Evolutionary conservation across 2,888 invertebrate species (phyloP).

Genomic region (Eupeodes latifasciatus): DNA sequence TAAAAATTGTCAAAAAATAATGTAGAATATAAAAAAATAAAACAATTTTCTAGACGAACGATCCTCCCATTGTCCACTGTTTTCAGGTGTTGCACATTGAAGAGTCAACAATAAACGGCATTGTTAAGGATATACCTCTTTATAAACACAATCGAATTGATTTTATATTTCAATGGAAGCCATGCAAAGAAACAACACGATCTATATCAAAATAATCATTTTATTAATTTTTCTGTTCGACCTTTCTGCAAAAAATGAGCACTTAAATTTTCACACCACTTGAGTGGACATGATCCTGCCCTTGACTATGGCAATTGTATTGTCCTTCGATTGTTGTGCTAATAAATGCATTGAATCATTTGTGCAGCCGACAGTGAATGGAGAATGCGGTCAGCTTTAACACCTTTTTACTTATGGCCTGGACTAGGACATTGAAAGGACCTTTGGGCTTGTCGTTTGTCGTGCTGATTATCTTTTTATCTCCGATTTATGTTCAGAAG

Average conservation of each 20-base stretch:
- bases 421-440: constrained; percentile 20
- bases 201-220: constrained; percentile 64
- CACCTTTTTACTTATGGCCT: constrained; percentile 56
- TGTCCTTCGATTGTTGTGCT: constrained; percentile 70
- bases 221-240: constrained; percentile 46
- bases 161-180: constrained; percentile 58
- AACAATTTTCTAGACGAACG: constrained; percentile 67
- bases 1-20: constrained; percentile 38
- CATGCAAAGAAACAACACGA: constrained; percentile 36
- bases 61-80: constrained; percentile 46
- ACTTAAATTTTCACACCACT: constrained; percentile 72
- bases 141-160: constrained; percentile 73
- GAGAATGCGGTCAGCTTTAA: constrained; percentile 66
- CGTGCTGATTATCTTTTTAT: constrained; percentile 71
- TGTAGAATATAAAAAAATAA: constrained; percentile 15
- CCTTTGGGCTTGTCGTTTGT: constrained; percentile 52
- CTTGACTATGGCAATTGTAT: constrained; percentile 59
- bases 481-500: constrained; percentile 54
- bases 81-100: constrained; percentile 60
- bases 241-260: constrained; percentile 33
- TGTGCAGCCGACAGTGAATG: constrained; percentile 60
- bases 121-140: constrained; percentile 60
- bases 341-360: constrained; percentile 67
- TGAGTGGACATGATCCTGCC: constrained; percentile 66
- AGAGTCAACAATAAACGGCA: constrained; percentile 65